phyloP scores from a whole-genome alignment of 2,113 vertebrate species.

The Toxotes jaculatrix region DNA sequence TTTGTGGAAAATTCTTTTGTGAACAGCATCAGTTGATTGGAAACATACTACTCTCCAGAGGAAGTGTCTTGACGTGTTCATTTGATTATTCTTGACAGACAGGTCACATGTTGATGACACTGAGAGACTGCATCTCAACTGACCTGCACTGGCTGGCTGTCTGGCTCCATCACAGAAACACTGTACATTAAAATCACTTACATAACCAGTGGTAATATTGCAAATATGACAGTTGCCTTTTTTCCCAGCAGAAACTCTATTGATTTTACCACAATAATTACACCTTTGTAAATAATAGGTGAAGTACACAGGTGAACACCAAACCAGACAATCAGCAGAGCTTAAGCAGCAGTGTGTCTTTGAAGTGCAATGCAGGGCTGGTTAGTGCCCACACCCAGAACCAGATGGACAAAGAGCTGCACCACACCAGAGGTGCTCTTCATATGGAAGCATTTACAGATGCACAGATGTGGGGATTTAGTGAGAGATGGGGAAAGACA shows the following conservation, averaged over 20 bases:
- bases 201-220: neutral
- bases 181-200: slow-evolving; percentile 7
- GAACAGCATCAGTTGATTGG: neutral
- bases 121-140: neutral
- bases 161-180: neutral
- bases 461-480: slow-evolving; percentile 64
- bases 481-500: slow-evolving; percentile 4
- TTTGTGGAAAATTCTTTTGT: neutral
- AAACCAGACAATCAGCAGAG: neutral
- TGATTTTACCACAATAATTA: neutral
- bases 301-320: neutral
- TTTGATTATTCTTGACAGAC: slow-evolving; percentile 1
- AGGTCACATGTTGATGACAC: neutral
- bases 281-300: slow-evolving; percentile 8
- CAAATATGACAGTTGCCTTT: neutral
- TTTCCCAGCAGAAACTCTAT: too few species aligned
- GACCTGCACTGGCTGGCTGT: neutral
- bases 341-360: neutral
- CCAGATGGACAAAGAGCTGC: slow-evolving; percentile 56
- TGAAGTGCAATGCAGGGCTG: slow-evolving; percentile 5
- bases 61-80: slow-evolving; percentile 3
- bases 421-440: slow-evolving; percentile 50
- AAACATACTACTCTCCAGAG: neutral
- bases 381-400: slow-evolving; percentile 41
- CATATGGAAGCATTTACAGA: slow-evolving; percentile 80